Evolutionary conservation across 2,888 invertebrate genomes (phyloP).

Genomic region (Xestia xanthographa): DNA sequence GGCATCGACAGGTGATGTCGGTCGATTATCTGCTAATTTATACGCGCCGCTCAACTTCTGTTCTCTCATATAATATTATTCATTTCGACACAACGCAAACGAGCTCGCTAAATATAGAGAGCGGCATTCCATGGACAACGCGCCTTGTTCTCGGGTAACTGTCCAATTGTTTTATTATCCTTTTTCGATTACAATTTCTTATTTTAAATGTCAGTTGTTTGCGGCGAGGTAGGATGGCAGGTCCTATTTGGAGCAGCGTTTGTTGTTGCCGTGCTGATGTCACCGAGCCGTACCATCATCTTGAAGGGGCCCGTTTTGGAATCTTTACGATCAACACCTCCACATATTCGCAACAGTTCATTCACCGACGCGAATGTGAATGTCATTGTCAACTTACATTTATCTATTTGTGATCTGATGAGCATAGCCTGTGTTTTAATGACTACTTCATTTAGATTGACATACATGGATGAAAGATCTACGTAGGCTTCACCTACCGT

Average conservation of each 20-base stretch:
- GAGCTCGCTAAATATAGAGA: slow-evolving; percentile 87
- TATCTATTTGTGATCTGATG: slow-evolving; percentile 76
- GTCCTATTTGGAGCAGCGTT: slow-evolving; percentile 80
- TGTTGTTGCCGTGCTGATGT: slow-evolving; percentile 83
- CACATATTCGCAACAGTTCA: slow-evolving; percentile 86
- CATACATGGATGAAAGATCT: slow-evolving; percentile 34
- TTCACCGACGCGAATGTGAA: slow-evolving; percentile 84
- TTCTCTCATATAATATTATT: slow-evolving; percentile 86
- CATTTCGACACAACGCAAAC: slow-evolving; percentile 85
- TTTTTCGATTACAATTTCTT: slow-evolving; percentile 81
- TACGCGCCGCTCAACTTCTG: slow-evolving; percentile 86
- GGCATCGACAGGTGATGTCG: slow-evolving; percentile 84
- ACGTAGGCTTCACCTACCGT: slow-evolving; percentile 41
- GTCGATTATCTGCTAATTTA: slow-evolving; percentile 88
- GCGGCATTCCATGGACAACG: slow-evolving; percentile 83
- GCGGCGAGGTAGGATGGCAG: slow-evolving; percentile 64
- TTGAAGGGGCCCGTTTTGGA: slow-evolving; percentile 84
- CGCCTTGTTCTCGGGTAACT: slow-evolving; percentile 80
- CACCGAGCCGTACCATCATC: slow-evolving; percentile 83
- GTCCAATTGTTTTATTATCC: slow-evolving; percentile 84
- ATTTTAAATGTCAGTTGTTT: slow-evolving; percentile 80
- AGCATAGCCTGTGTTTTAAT: slow-evolving; percentile 68
- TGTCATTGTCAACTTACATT: slow-evolving; percentile 81
- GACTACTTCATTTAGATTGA: slow-evolving; percentile 58
- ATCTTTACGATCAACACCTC: slow-evolving; percentile 88